Percentiles rank a stretch among this genome's conserved stretches.
These are phyloP conservation scores for Fregetta grallaria DNA, from an alignment of 2,113 vertebrate species.

Conservation along the genomic window DNA sequence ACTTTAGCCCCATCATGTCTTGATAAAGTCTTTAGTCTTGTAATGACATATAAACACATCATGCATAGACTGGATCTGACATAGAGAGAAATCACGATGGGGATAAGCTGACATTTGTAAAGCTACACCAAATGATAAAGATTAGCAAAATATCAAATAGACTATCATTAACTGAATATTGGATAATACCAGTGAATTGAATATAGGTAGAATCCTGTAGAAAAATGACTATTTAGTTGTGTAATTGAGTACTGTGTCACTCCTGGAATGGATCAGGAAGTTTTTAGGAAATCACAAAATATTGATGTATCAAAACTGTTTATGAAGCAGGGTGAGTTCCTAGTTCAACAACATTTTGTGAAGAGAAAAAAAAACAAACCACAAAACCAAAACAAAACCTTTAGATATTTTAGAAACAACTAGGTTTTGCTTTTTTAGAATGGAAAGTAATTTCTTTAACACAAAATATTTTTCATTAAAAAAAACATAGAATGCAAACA, in stretches of 20 bases:
- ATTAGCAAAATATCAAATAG: not conserved
- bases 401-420: not conserved
- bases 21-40: not conserved
- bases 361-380: not conserved
- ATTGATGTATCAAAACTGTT: not conserved
- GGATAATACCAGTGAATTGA: not conserved
- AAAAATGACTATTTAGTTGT: not conserved
- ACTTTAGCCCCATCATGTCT: not conserved
- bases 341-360: not conserved
- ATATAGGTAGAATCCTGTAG: not conserved
- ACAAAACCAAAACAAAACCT: not conserved
- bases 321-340: not conserved
- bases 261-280: not conserved
- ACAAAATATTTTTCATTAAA: not conserved
- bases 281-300: not conserved
- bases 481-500: not conserved
- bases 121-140: not conserved
- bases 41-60: not conserved
- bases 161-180: not conserved
- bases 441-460: not conserved
- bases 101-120: not conserved
- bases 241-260: not conserved
- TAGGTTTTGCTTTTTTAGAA: not conserved
- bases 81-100: not conserved
- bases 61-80: not conserved